These are phyloP conservation scores for Sibirionetta formosa DNA, from an alignment of 2,797 vertebrate genomes.

Conservation along the genomic window DNA sequence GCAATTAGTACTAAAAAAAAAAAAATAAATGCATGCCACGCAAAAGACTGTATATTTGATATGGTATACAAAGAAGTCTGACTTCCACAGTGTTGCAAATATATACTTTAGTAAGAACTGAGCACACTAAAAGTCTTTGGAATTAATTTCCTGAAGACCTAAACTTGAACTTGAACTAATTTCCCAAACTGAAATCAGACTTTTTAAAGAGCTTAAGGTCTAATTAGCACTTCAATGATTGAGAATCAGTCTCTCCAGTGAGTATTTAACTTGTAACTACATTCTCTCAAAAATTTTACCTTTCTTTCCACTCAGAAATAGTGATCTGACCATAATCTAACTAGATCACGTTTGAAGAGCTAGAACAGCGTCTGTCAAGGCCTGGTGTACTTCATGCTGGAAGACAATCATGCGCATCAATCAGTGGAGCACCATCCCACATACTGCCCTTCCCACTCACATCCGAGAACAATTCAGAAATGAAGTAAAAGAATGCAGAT, in stretches of 20 bases:
- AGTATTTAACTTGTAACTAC: neutral
- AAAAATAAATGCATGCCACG: neutral
- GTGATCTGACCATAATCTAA: neutral
- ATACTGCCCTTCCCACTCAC: neutral
- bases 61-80: neutral
- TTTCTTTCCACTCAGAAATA: neutral
- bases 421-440: neutral
- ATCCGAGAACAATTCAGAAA: neutral
- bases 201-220: neutral
- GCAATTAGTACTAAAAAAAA: neutral
- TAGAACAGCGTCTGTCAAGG: neutral
- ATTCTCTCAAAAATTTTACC: neutral
- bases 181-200: neutral
- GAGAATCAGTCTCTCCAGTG: neutral
- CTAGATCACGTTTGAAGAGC: neutral
- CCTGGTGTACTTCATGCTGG: neutral
- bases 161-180: neutral
- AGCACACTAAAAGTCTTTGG: neutral
- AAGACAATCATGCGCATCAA: neutral
- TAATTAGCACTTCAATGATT: neutral
- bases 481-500: neutral
- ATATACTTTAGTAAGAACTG: neutral
- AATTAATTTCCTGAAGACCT: neutral
- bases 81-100: neutral
- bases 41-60: neutral